These are phyloP conservation scores for Patagioenas fasciata DNA, from an alignment of 2,113 vertebrate species.

Conservation along the genomic window DNA sequence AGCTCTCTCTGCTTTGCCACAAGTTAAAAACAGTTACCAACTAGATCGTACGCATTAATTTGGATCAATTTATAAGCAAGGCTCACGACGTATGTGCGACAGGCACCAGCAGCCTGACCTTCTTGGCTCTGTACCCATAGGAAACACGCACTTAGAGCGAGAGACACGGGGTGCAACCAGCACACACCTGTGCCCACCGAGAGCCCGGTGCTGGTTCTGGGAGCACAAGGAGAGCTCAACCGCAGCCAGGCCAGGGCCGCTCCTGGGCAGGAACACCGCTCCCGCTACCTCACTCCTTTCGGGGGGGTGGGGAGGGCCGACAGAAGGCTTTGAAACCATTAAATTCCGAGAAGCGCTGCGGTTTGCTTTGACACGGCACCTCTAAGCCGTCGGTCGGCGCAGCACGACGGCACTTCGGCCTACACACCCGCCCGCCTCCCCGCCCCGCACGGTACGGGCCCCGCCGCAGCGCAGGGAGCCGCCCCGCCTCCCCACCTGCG, in stretches of 20 bases:
- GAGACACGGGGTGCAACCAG: rapidly evolving
- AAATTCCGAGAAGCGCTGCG: too few species aligned
- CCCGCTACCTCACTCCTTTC: not conserved
- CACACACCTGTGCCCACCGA: rapidly evolving
- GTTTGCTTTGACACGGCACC: too few species aligned
- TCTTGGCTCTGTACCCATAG: not conserved
- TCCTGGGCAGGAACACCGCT: rapidly evolving
- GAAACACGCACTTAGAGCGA: rapidly evolving
- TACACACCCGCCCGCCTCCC: not conserved
- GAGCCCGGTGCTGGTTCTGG: rapidly evolving
- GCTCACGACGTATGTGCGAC: not conserved
- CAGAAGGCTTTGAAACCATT: not conserved
- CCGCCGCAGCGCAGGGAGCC: too few species aligned
- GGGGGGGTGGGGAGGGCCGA: too few species aligned
- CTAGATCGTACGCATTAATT: not conserved
- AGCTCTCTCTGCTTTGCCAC: not conserved
- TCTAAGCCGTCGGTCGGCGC: not conserved
- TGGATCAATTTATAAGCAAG: not conserved
- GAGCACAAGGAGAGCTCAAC: not conserved
- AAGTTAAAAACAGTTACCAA: not conserved
- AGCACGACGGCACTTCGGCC: not conserved
- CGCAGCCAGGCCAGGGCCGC: not conserved
- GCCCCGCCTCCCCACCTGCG: not conserved
- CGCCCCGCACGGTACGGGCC: not conserved
- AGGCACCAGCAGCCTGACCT: too few species aligned